These are phyloP conservation scores for Drosophila incognita DNA, from an alignment of 2,888 invertebrate genomes.

Conservation along the genomic window DNA sequence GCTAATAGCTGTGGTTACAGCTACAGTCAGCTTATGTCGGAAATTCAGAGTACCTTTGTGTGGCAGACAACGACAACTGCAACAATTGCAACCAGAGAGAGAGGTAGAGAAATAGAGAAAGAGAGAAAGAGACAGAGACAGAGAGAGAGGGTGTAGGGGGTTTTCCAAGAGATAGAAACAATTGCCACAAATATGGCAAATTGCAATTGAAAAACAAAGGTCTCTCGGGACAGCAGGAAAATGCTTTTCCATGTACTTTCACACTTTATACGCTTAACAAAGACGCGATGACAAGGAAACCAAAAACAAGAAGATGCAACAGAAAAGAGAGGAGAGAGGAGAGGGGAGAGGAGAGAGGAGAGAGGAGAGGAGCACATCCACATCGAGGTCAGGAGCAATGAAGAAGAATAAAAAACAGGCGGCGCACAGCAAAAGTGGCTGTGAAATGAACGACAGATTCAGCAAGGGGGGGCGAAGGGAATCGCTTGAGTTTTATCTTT, in stretches of 20 bases:
- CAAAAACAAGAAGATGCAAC: not conserved
- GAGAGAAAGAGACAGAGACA: not conserved
- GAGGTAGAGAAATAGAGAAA: not conserved
- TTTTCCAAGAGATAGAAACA: slow-evolving; percentile 45
- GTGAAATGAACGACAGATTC: slow-evolving; percentile 59
- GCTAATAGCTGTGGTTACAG: slow-evolving; percentile 52
- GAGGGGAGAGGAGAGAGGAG: no score
- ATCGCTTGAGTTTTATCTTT: slow-evolving; percentile 31
- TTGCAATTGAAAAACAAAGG: slow-evolving; percentile 77
- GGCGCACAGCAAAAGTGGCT: slow-evolving; percentile 60
- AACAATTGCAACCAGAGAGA: slow-evolving; percentile 54
- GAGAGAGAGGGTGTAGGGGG: not conserved
- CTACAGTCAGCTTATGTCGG: slow-evolving; percentile 57
- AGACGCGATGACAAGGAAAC: slow-evolving; percentile 47
- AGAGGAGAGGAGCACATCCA: slow-evolving; percentile 11
- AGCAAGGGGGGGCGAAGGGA: not conserved
- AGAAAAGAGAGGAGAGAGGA: not conserved
- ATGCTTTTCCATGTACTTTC: slow-evolving; percentile 70
- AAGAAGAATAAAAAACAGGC: slow-evolving; percentile 11
- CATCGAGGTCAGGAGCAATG: slow-evolving; percentile 58
- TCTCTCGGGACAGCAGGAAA: slow-evolving; percentile 49
- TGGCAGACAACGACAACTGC: slow-evolving; percentile 26
- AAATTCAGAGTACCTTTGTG: slow-evolving; percentile 45
- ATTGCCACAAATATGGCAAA: slow-evolving; percentile 77
- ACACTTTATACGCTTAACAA: slow-evolving; percentile 69